Evolutionary conservation across 2,888 invertebrate species (phyloP), one percentile per base, ranked within the genome.

Genomic region (Callosobruchus maculatus): DNA sequence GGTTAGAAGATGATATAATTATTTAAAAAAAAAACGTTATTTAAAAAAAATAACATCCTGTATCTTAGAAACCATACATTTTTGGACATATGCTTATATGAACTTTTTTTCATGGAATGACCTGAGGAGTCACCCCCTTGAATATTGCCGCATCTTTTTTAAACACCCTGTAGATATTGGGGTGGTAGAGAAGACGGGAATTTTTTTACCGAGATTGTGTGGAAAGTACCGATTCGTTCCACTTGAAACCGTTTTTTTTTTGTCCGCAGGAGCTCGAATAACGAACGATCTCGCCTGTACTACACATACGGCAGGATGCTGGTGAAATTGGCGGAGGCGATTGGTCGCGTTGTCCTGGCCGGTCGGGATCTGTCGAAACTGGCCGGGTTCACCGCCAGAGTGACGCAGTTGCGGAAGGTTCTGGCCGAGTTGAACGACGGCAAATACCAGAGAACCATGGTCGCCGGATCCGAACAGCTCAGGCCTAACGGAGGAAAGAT

Each of bases 301-400:
- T 99, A 99, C 88, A 96, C 97, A 21, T 97, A 96, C 88, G 99
- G 99, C 0, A 91, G 99, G 67, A 97, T 98, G 97, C 88, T 98
- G 83, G 93, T 97, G 7, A 97, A 98, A 84, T 90, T 99, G 89
- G 98, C 99, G 2, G 98, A 98, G 87, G 98, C 99, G 2, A 97
- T 99, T 82, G 99, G 99, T 0, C 91, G 99, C 68, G 89, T 99
- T 70, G 97, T 99, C 0, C 88, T 98, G 78, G 98, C 99, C 0
- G 98, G 98, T 0, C 90, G 98, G 73, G 98, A 99, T 87, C 90
- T 99, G 88, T 97, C 97, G 20, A 91, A 97, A 78, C 88, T 99
- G 76, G 97, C 98, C 26, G 99, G 98, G 0, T 97, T 98, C 83
- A 99, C 99, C 2, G 92, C 96, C 0, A 90, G 99, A 71, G 96